phyloP scores from a whole-genome alignment of 2,888 invertebrate species.

The Itoplectis maculator region DNA sequence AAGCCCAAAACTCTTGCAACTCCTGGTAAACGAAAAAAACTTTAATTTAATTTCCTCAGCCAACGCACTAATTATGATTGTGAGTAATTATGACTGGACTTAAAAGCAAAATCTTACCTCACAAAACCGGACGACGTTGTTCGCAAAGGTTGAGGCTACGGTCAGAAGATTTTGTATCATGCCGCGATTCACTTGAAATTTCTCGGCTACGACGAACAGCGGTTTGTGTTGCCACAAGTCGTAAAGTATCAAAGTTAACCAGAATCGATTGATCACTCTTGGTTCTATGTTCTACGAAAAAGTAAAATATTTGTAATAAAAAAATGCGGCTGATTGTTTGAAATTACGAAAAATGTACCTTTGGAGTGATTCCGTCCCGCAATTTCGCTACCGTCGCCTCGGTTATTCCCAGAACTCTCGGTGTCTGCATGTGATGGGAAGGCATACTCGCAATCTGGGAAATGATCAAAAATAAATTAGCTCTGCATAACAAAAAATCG shows the following conservation, averaged over 20 bases:
- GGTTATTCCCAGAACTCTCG: constrained; percentile 91
- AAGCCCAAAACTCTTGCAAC: constrained; percentile 93
- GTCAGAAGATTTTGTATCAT: constrained; percentile 91
- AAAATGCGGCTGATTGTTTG: not conserved
- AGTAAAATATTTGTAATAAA: not conserved
- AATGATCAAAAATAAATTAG: constrained; percentile 37
- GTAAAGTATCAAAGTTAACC: constrained; percentile 93
- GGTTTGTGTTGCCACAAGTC: constrained; percentile 91
- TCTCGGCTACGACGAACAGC: constrained; percentile 89
- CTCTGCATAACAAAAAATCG: constrained; percentile 43
- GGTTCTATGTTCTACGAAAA: constrained; percentile 86
- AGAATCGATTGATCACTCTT: constrained; percentile 91
- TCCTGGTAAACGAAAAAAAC: constrained; percentile 84
- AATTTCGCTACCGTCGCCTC: constrained; percentile 86
- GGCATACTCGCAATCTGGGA: constrained; percentile 88
- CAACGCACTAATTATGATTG: too few species aligned
- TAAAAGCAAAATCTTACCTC: constrained; percentile 84
- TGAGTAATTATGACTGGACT: not conserved
- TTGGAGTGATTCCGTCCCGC: constrained; percentile 79
- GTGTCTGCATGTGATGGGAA: constrained; percentile 87
- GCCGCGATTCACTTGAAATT: constrained; percentile 91
- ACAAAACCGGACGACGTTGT: constrained; percentile 92
- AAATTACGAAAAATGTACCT: constrained; percentile 72
- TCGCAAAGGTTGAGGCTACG: constrained; percentile 90
- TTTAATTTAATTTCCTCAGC: not conserved